Base-by-base conservation (phyloP, 2,888 invertebrate species). In the Orchesella flavescens region DNA sequence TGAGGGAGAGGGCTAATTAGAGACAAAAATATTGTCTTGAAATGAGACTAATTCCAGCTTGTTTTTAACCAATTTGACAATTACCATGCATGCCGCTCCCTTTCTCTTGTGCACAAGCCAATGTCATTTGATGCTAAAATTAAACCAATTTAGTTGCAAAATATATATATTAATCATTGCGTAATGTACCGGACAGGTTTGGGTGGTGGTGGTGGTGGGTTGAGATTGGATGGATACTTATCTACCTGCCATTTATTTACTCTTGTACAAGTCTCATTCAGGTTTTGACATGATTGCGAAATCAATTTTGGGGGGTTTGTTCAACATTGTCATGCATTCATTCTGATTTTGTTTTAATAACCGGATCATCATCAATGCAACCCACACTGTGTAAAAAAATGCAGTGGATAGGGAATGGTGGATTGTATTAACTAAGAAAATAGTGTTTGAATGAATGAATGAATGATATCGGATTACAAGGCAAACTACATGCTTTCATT, bases 401-500 rank as follows among this genome's bases (percentile, higher is more conserved):
- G 3, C 34, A 23, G 7, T 63, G 10, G 5, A 44, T 43, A 19
- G n/a, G 4, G 59, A 17, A 17, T 63, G 63, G 23, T 63, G 63
- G 63, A 24, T 24, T 68, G 19, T 21, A 17, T 59, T 10, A 10
- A 4, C 9, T 59, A 59, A 59, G 17, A 59, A 49, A 68, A 68
- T 5, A 7, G 19, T 68, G 4, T 49, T 44, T 49, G 53, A 55
- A 24, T 23, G 55, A 55, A 24, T 71, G 55, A 53, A 53, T 53
- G 71, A 71, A 24, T 24, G 55, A 49, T 53, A 72, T 72, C 59
- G 72, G 72, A 72, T 72, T 72, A 72, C 55, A 72, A 69, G 15
- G n/a, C 24, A 53, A 15, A 24, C 23, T 21, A 21, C 21, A 57
- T 55, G 57, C 15, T 53, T 65, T 61, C 49, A 61, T 61, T 49